Evolutionary conservation across 2,113 vertebrate species (phyloP), one percentile per base, ranked within the genome.

Genomic region (Eublepharis macularius): DNA sequence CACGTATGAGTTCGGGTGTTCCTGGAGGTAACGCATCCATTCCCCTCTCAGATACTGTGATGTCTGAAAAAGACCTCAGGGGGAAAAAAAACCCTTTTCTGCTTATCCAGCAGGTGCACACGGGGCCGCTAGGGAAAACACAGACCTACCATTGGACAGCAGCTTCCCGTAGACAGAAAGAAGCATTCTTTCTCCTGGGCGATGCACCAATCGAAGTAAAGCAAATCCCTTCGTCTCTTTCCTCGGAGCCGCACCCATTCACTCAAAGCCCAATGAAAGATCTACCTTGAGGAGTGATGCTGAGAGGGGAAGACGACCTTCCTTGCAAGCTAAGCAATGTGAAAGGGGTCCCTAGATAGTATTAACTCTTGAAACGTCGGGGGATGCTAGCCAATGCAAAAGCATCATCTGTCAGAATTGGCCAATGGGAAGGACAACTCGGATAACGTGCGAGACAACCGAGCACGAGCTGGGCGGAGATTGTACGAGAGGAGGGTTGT

Each of bases 301-400:
- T 1, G 2, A 11, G 8, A 76, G 84, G 88, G 13, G 83, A 87
- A 49, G 16, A 13, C 76, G 6, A 43, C 26, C 60, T 49, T 57
- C 69, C 21, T 8, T 26, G 26, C 4, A 32, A 81, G 41, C 68
- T 57, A 2, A 81, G 72, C 66, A 6, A 32, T 3, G 76, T 2
- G 2, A 51, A 29, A 26, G 21, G 6, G 0, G 51, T 0, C n/a
- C 4, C 11, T 16, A 6, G 26, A 32, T 13, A 0, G 17, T 45
- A 14, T 47, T 6, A 29, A n/a, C 32, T 29, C 32, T 17, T 9
- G 39, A 51, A 34, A 6, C 43, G 80, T 72, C 85, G 3, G 1
- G 24, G 13, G 0, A 26, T 16, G 17, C 7, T 34, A 57, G 75
- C 41, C 92, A 93, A 92, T 93, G 69, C 45, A 21, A 47, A 85